Conservation (phyloP, 1,140 invertebrate genomes). For the Harlomillsia oculata region DNA sequence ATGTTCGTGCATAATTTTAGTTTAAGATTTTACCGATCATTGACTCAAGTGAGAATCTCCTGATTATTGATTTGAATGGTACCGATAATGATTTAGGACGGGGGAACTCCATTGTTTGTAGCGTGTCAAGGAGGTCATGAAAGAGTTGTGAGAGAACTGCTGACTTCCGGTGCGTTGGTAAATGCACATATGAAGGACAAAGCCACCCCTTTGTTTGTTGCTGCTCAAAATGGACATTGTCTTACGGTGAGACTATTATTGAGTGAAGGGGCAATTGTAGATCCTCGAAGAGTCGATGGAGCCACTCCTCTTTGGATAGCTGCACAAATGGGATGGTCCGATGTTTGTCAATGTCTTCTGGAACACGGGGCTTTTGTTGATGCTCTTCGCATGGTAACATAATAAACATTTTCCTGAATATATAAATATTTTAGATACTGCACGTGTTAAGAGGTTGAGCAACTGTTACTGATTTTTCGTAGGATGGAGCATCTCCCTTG, state of each 20-base stretch:
- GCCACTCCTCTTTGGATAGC: slow-evolving; percentile 87
- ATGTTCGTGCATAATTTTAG: slow-evolving; percentile 45
- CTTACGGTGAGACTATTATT: slow-evolving; percentile 60
- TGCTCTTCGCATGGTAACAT: slow-evolving; percentile 60
- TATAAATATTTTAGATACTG: background rate
- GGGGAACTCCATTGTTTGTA: slow-evolving; percentile 81
- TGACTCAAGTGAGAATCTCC: background rate
- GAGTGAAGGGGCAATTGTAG: slow-evolving; percentile 56
- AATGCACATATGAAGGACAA: slow-evolving; percentile 82
- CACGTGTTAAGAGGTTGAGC: too few species aligned
- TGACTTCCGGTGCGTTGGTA: slow-evolving; percentile 67
- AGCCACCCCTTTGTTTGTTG: slow-evolving; percentile 78
- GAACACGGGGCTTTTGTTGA: slow-evolving; percentile 69
- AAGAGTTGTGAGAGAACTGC: slow-evolving; percentile 70
- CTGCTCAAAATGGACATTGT: slow-evolving; percentile 78
- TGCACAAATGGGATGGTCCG: slow-evolving; percentile 81
- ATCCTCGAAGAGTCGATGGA: slow-evolving; percentile 63
- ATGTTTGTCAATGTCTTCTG: slow-evolving; percentile 65
- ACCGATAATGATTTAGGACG: slow-evolving; percentile 52
- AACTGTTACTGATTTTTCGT: too few species aligned
- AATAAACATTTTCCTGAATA: slow-evolving; percentile 2
- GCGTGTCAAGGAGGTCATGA: slow-evolving; percentile 83
- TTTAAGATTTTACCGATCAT: background rate
- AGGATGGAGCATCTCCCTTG: slow-evolving; percentile 82
- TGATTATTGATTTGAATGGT: slow-evolving; percentile 1